These are phyloP conservation scores for Micrastur ruficollis DNA, from an alignment of 2,797 vertebrate species.

Conservation along the genomic window DNA sequence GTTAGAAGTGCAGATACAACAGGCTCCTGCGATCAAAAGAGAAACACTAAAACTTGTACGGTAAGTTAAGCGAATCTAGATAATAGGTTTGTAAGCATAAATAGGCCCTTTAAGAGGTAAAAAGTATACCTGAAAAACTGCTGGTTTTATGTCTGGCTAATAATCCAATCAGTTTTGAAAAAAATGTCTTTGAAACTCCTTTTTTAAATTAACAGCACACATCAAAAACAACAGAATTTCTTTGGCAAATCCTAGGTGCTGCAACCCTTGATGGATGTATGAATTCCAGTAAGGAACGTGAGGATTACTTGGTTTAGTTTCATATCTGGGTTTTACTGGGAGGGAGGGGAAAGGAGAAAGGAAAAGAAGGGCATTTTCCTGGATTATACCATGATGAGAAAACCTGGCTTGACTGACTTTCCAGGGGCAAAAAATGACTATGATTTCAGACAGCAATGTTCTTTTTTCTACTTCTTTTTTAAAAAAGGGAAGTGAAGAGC, in stretches of 20 bases:
- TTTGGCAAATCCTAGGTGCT: neutral
- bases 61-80: neutral
- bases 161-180: neutral
- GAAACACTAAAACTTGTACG: neutral
- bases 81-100: conserved; percentile 39
- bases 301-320: neutral
- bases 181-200: neutral
- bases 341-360: neutral
- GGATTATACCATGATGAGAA: neutral
- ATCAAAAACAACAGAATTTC: neutral
- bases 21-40: neutral
- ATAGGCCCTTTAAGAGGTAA: neutral
- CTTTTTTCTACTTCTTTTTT: neutral
- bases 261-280: neutral
- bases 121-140: neutral
- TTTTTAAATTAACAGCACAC: neutral
- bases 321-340: neutral
- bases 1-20: neutral
- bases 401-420: neutral
- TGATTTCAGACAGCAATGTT: neutral
- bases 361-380: neutral
- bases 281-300: neutral
- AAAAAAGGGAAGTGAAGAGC: neutral
- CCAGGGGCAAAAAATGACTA: neutral
- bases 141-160: neutral